phyloP scores from a whole-genome alignment of 2,113 vertebrate species.

The Pholis gunnellus region DNA sequence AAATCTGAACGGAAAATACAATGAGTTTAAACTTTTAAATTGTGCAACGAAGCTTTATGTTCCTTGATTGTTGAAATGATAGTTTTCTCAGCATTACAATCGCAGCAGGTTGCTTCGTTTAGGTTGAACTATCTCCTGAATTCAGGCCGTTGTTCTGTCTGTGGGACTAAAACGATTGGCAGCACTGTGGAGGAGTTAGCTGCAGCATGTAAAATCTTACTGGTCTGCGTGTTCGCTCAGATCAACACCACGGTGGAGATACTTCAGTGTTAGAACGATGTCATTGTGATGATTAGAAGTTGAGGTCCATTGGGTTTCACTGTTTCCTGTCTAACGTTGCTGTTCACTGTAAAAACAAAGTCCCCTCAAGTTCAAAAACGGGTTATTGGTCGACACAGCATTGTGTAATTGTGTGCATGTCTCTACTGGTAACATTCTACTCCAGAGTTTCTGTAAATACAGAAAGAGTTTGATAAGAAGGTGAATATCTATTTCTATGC shows the following conservation, averaged over 20 bases:
- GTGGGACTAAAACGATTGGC: background rate
- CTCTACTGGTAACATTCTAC: background rate
- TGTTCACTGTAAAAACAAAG: conserved; percentile 2
- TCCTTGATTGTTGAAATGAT: background rate
- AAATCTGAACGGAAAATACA: background rate
- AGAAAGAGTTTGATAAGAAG: background rate
- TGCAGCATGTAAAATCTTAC: conserved; percentile 5
- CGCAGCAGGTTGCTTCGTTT: background rate
- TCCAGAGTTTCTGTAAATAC: background rate
- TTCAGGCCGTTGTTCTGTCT: background rate
- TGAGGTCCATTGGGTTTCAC: background rate
- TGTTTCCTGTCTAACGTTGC: background rate
- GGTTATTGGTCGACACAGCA: background rate
- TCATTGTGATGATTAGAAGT: background rate
- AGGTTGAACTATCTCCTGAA: background rate
- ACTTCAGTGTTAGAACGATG: background rate
- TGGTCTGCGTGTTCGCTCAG: background rate
- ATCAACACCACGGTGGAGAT: background rate
- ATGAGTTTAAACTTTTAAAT: background rate
- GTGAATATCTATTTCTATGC: background rate
- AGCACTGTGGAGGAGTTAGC: background rate
- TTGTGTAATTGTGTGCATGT: conserved; percentile 1
- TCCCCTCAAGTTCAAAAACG: background rate
- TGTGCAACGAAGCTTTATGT: background rate
- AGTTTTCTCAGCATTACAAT: background rate